Evolutionary conservation across 2,113 vertebrate species (phyloP).

Genomic region (Melanocharis versteri): DNA sequence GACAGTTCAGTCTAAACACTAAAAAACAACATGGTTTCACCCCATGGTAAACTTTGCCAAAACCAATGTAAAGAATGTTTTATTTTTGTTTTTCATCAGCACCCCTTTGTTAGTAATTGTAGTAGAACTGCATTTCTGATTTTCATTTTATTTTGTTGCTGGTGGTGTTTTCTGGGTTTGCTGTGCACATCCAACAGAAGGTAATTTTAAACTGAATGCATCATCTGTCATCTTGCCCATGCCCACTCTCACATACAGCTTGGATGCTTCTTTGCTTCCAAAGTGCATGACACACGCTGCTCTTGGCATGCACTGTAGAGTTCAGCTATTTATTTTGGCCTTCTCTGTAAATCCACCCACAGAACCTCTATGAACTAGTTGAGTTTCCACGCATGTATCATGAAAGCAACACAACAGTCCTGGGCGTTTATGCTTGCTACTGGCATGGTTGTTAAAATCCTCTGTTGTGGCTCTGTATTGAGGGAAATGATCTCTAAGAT

Average conservation of each 20-base stretch:
- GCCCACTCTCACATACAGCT: neutral
- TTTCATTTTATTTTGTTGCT: neutral
- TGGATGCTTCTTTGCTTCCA: neutral
- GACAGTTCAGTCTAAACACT: neutral
- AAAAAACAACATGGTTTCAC: neutral
- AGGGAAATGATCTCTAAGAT: neutral
- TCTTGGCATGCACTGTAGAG: neutral
- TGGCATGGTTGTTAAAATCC: neutral
- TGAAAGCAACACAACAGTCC: neutral
- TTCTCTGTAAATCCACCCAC: neutral
- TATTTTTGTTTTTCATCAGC: neutral
- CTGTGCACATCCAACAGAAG: constrained; percentile 53
- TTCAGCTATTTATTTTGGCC: neutral
- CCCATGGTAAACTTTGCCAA: neutral
- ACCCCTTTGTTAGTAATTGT: neutral
- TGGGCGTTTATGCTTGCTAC: neutral
- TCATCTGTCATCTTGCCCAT: constrained; percentile 9
- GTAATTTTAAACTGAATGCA: constrained; percentile 11
- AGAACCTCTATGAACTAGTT: neutral
- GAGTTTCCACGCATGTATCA: constrained; percentile 10
- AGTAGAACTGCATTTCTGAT: constrained; percentile 9
- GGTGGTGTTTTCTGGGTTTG: constrained; percentile 24
- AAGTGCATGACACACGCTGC: constrained; percentile 5
- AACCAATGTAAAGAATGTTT: neutral
- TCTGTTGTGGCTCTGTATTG: neutral